These are phyloP conservation scores for Setipinna tenuifilis DNA, from an alignment of 2,797 vertebrate species.

Conservation along the genomic window DNA sequence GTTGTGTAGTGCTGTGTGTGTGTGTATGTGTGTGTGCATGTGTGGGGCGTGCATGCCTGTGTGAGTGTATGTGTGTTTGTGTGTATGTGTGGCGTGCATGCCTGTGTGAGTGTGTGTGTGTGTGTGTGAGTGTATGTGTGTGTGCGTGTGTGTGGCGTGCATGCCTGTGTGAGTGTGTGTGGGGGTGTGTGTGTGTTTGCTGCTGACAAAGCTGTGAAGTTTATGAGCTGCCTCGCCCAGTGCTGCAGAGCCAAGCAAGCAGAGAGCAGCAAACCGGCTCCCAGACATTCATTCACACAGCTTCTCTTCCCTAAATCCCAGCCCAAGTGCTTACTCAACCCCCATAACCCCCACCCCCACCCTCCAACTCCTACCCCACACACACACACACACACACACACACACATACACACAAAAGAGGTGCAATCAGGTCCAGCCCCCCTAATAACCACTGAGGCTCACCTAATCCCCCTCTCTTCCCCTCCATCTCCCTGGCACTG, in stretches of 20 bases:
- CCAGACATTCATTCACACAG: not conserved
- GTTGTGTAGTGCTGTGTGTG: too few relatives aligned
- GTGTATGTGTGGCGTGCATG: too few relatives aligned
- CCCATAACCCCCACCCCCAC: not conserved
- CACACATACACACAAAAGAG: not conserved
- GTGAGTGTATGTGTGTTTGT: not conserved
- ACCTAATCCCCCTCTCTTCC: conserved; percentile 18
- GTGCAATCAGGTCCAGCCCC: not conserved
- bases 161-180: not conserved
- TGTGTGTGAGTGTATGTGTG: not conserved
- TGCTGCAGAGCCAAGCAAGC: not conserved
- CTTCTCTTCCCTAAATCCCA: not conserved
- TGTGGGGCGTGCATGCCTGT: conserved; percentile 1
- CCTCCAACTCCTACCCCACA: not conserved
- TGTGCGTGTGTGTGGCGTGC: not conserved
- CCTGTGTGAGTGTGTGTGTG: too few relatives aligned
- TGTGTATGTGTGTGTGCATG: not conserved
- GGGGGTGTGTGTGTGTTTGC: not conserved
- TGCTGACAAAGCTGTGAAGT: conserved; percentile 14
- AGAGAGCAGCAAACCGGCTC: not conserved
- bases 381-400: too few relatives aligned
- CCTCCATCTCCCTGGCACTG: conserved; percentile 44
- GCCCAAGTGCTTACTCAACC: conserved; percentile 35
- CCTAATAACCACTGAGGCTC: not conserved
- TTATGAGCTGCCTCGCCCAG: conserved; percentile 14